phyloP scores from a whole-genome alignment of 2,113 vertebrate genomes.

The Bubo blakistoni region DNA sequence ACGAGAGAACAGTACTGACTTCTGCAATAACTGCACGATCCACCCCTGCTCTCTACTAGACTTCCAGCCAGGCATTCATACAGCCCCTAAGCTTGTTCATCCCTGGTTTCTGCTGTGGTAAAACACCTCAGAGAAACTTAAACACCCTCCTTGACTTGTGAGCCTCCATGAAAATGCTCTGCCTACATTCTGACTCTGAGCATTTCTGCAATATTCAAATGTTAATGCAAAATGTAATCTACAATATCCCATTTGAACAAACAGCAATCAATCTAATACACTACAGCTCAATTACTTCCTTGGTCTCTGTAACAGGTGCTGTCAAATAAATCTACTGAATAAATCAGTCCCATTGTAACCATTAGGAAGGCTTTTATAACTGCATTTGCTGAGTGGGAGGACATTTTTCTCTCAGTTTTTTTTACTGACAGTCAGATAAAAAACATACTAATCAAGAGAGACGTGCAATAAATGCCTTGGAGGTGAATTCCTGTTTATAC shows the following conservation, averaged over 20 bases:
- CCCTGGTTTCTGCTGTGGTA: not conserved
- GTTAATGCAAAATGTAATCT: not conserved
- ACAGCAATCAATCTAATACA: slow-evolving; percentile 29
- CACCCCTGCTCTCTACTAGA: not conserved
- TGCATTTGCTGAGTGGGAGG: slow-evolving; percentile 52
- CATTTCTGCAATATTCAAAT: not conserved
- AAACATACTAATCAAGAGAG: not conserved
- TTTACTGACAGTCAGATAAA: slow-evolving; percentile 19
- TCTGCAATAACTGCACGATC: not conserved
- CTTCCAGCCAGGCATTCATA: not conserved
- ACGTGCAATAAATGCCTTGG: not conserved
- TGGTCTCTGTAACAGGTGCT: slow-evolving; percentile 33
- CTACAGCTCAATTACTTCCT: slow-evolving; percentile 19
- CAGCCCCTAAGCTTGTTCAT: not conserved
- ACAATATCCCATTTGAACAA: slow-evolving; percentile 1
- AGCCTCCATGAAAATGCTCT: not conserved
- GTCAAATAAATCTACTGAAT: slow-evolving; percentile 40
- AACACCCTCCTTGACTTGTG: not conserved
- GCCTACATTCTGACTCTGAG: not conserved
- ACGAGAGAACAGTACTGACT: not conserved
- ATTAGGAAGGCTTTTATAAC: slow-evolving; percentile 37
- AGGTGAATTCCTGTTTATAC: not conserved
- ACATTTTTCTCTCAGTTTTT: not conserved
- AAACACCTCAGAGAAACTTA: not conserved
- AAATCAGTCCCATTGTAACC: slow-evolving; percentile 37